A percentile compares a stretch with the other conserved stretches of the same genome.
phyloP scores from a whole-genome alignment of 2,888 invertebrate species.

The Andrena trimmerana region DNA sequence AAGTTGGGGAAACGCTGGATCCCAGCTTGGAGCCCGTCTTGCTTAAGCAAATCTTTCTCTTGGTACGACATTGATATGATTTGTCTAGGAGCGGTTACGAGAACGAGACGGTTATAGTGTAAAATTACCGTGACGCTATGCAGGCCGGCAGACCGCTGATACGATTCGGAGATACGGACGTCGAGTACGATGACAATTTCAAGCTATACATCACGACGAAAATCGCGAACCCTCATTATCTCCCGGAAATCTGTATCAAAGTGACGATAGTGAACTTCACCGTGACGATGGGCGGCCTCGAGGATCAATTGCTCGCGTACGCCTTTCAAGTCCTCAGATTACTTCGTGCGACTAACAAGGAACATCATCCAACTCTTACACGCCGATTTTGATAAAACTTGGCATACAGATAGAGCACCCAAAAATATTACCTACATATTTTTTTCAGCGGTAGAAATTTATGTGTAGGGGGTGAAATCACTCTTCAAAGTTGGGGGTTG shows the following conservation, averaged over 20 bases:
- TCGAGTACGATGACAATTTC: constrained; percentile 96
- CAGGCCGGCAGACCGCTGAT: constrained; percentile 93
- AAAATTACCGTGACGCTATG: background rate
- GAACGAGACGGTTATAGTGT: background rate
- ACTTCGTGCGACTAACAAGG: too few relatives aligned
- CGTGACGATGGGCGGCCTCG: constrained; percentile 94
- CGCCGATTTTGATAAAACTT: too few relatives aligned
- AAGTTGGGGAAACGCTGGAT: constrained; percentile 94
- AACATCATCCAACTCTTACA: too few relatives aligned
- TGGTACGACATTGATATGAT: constrained; percentile 85
- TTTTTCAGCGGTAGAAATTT: too few relatives aligned
- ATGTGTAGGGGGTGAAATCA: too few relatives aligned
- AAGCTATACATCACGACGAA: constrained; percentile 96
- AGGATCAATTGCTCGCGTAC: constrained; percentile 96
- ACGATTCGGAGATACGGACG: constrained; percentile 93
- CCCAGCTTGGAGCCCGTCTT: constrained; percentile 94
- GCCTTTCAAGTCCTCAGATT: background rate
- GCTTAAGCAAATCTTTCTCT: constrained; percentile 91
- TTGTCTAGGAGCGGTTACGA: background rate
- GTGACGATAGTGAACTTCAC: constrained; percentile 97
- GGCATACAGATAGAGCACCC: too few relatives aligned
- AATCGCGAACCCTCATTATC: constrained; percentile 96
- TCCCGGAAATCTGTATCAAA: constrained; percentile 97
- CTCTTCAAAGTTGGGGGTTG: too few relatives aligned
- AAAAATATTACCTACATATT: too few relatives aligned